These are phyloP conservation scores for Agrotis clavis DNA, from an alignment of 2,888 invertebrate genomes.

Conservation along the genomic window DNA sequence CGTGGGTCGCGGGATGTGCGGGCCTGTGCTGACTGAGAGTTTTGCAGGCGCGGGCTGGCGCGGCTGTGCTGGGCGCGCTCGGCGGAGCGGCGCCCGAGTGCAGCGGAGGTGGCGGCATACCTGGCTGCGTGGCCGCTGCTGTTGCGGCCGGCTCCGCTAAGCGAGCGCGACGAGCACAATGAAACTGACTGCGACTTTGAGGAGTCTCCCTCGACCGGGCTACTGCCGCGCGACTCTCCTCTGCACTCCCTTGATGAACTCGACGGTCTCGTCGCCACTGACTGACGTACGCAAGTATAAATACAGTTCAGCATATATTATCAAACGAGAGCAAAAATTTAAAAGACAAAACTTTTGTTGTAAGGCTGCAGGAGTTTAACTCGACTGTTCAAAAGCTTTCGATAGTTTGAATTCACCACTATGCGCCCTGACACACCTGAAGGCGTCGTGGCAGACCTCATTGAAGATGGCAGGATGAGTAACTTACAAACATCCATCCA, in stretches of 20 bases:
- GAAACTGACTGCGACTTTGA: conserved; percentile 67
- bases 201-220: conserved; percentile 61
- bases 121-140: conserved; percentile 93
- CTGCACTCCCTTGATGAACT: conserved; percentile 29
- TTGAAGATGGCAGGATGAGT: too few relatives aligned
- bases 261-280: conserved; percentile 3
- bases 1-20: too few relatives aligned
- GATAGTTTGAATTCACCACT: too few relatives aligned
- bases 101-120: conserved; percentile 94
- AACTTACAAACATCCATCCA: too few relatives aligned
- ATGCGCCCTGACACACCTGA: too few relatives aligned
- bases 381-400: too few relatives aligned
- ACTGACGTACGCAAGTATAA: conserved; percentile 10
- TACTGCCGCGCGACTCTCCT: conserved; percentile 38
- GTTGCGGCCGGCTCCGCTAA: conserved; percentile 68
- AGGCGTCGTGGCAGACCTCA: too few relatives aligned
- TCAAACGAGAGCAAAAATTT: too few relatives aligned
- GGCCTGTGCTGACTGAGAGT: conserved; percentile 6
- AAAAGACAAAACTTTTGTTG: too few relatives aligned
- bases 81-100: conserved; percentile 93
- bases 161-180: conserved; percentile 57
- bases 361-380: too few relatives aligned
- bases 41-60: conserved; percentile 89
- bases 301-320: too few relatives aligned
- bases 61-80: conserved; percentile 95